Conservation (phyloP, 2,797 vertebrate genomes). For the Falco columbarius region DNA sequence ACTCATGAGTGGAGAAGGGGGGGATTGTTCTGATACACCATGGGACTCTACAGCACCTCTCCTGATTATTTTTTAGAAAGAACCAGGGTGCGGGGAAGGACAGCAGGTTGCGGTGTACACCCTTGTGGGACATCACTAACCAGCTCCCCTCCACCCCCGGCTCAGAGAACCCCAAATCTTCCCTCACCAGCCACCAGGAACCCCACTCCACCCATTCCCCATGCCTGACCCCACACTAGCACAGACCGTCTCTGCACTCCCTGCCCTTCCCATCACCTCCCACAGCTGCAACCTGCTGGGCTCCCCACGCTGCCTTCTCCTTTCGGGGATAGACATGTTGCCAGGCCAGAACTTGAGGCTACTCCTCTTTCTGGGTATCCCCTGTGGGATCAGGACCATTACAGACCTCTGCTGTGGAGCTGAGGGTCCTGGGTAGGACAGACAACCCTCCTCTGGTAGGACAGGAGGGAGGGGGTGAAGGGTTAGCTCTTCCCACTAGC, state of each 20-base stretch:
- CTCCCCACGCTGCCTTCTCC: neutral
- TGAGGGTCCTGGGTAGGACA: neutral
- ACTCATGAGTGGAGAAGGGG: neutral
- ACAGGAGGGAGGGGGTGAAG: neutral
- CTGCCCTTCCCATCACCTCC: neutral
- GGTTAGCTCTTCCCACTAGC: neutral
- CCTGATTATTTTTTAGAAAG: neutral
- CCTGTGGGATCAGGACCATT: neutral
- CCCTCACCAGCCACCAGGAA: neutral
- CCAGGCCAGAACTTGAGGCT: neutral
- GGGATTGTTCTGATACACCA: neutral
- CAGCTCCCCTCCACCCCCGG: neutral
- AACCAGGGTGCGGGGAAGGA: neutral
- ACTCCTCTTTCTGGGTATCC: neutral
- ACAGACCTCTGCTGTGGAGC: neutral
- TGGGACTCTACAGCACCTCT: neutral
- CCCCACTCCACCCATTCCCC: fast-evolving
- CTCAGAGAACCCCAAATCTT: neutral
- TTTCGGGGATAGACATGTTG: neutral
- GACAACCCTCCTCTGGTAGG: neutral
- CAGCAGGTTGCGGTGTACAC: neutral
- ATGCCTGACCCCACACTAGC: neutral
- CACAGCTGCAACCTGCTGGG: neutral
- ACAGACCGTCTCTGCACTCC: neutral
- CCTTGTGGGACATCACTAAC: neutral